Percentiles rank a stretch among this genome's conserved stretches.
Evolutionary conservation across 2,797 vertebrate genomes (phyloP).

Genomic region (Crocidura indochinensis): DNA sequence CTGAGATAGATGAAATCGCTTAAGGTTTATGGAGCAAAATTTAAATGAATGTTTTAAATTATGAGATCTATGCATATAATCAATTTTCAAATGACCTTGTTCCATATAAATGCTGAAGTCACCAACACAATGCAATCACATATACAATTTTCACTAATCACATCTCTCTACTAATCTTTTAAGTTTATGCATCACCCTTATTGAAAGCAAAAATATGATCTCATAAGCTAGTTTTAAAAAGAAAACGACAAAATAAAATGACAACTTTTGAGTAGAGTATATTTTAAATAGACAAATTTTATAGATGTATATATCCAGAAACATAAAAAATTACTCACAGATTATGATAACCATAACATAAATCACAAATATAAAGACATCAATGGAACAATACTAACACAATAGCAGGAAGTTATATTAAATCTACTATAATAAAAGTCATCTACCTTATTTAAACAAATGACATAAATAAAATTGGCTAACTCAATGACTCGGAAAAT

Average conservation of each 20-base stretch:
- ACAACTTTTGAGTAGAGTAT: not conserved
- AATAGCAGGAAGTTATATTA: conserved; percentile 17
- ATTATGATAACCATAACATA: not conserved
- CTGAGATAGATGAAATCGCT: conserved; percentile 35
- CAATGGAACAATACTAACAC: not conserved
- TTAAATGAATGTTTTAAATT: conserved; percentile 70
- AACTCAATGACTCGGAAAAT: conserved; percentile 11
- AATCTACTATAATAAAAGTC: not conserved
- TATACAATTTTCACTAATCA: not conserved
- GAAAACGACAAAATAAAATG: conserved; percentile 35
- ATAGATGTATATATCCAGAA: conserved; percentile 32
- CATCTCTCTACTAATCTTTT: conserved; percentile 43
- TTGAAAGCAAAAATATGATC: conserved; percentile 45
- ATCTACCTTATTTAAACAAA: conserved; percentile 40
- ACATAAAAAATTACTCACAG: conserved; percentile 38
- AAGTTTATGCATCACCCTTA: conserved; percentile 38
- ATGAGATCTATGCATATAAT: not conserved
- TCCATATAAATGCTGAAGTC: not conserved
- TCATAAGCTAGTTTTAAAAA: conserved; percentile 62
- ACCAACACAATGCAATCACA: not conserved
- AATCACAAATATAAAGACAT: not conserved
- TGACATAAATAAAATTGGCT: conserved; percentile 26
- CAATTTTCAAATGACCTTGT: not conserved
- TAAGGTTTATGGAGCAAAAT: conserved; percentile 27
- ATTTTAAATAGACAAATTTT: conserved; percentile 38